These are phyloP conservation scores for Pionites leucogaster DNA, from an alignment of 2,113 vertebrate genomes.

Conservation along the genomic window DNA sequence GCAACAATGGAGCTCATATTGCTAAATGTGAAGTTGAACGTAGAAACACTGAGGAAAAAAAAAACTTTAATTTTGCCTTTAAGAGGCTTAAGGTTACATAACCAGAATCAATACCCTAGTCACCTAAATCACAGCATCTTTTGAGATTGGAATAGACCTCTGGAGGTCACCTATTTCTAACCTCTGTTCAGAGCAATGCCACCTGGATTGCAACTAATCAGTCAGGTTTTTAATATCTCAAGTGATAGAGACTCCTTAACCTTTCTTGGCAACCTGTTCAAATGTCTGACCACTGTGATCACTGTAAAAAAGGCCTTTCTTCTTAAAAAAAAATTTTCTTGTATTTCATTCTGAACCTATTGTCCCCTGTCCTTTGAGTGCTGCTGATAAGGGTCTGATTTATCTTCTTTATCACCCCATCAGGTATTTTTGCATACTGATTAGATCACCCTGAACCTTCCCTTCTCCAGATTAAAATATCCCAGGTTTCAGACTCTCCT, in stretches of 20 bases:
- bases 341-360: not conserved
- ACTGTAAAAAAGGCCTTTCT: accelerated
- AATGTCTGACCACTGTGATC: not conserved
- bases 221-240: not conserved
- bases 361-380: not conserved
- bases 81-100: not conserved
- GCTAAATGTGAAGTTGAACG: not conserved
- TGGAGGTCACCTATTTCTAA: not conserved
- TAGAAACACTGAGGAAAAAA: not conserved
- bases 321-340: not conserved
- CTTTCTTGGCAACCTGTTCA: not conserved
- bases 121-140: not conserved
- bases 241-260: not conserved
- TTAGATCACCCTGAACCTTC: not conserved
- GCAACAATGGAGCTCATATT: not conserved
- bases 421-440: not conserved
- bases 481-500: not conserved
- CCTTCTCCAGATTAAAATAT: not conserved
- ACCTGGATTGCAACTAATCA: not conserved
- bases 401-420: not conserved
- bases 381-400: not conserved
- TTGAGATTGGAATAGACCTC: not conserved
- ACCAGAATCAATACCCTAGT: not conserved
- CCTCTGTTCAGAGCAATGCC: not conserved
- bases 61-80: not conserved